A percentile compares a stretch with the other conserved stretches of the same genome.
Conservation (phyloP, 2,113 vertebrate genomes). For the Puma concolor region DNA sequence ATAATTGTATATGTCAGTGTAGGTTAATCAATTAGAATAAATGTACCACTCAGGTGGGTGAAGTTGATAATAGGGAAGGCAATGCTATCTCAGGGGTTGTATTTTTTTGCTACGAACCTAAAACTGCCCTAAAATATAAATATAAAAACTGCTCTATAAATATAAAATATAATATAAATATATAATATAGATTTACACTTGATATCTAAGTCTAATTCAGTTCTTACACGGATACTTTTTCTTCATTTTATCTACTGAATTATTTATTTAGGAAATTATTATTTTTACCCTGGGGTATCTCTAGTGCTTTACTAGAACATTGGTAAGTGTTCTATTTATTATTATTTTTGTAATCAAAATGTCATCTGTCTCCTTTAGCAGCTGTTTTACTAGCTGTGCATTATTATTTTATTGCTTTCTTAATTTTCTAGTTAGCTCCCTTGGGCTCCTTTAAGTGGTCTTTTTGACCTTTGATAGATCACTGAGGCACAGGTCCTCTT, state of each 20-base stretch:
- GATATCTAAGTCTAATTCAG: background rate
- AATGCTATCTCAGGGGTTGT: background rate
- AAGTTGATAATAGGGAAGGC: background rate
- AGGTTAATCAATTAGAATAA: background rate
- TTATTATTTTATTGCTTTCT: background rate
- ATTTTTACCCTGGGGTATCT: background rate
- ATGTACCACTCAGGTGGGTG: background rate
- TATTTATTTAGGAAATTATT: conserved; percentile 34
- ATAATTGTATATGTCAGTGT: background rate
- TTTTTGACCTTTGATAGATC: background rate
- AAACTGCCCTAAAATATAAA: background rate
- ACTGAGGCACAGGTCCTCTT: background rate
- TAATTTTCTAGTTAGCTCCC: background rate
- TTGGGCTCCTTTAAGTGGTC: background rate
- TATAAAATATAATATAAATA: background rate
- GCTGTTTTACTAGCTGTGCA: background rate
- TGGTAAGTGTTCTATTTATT: background rate
- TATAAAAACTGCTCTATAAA: background rate
- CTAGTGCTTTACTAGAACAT: background rate
- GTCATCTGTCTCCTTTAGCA: background rate
- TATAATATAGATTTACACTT: background rate
- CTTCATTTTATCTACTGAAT: background rate
- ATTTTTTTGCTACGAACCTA: background rate
- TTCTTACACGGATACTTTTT: background rate
- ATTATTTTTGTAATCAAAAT: conserved; percentile 42